Evolutionary conservation across 2,888 invertebrate genomes (phyloP), one percentile per base, ranked within the genome.

Genomic region (Belgica antarctica): DNA sequence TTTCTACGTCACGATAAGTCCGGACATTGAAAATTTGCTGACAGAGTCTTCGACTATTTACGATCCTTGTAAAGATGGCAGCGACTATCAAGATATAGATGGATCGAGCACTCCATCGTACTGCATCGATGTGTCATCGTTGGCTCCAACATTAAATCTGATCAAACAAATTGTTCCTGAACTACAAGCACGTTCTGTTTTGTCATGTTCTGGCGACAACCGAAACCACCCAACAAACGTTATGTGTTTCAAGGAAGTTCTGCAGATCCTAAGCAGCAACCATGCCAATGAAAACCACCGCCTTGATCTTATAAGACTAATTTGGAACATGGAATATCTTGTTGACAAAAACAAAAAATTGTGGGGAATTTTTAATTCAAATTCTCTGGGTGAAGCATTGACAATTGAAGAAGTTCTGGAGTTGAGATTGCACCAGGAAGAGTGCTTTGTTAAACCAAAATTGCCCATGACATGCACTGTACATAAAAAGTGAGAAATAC

Each of bases 321-420:
- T 86, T 19, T 83, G 85, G 73, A 88, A 87, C 75, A 82, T 89
- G 63, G 85, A 89, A 75, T 84, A 90, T 61, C 79, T 91, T 61
- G 82, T 88, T 12, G 82, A 87, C 41, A 82, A 83, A 71, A 92
- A 91, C 77, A 88, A 89, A 0, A 83, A 87, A 63, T n/a, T n/a
- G n/a, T 90, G 90, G 90, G 88, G 87, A 8, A 82, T 90, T 12
- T 83, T 82, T 73, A 82, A 89, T 12, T 82, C 87, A 5, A 79
- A 82, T 72, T 72, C 79, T 1, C 81, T 59, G 81, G 28, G 81
- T 77, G 1, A 77, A 78, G 72, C 81, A 77, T 74, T 78, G 76
- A 71, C 74, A 73, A 72, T 83, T 79, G 74, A 84, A 81, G 75
- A 81, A 78, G 72, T 85, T 81, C 76, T 78, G 79, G 47, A 79